Evolutionary conservation across 1,140 invertebrate genomes (phyloP).

Genomic region (Rhopalosiphum maidis): DNA sequence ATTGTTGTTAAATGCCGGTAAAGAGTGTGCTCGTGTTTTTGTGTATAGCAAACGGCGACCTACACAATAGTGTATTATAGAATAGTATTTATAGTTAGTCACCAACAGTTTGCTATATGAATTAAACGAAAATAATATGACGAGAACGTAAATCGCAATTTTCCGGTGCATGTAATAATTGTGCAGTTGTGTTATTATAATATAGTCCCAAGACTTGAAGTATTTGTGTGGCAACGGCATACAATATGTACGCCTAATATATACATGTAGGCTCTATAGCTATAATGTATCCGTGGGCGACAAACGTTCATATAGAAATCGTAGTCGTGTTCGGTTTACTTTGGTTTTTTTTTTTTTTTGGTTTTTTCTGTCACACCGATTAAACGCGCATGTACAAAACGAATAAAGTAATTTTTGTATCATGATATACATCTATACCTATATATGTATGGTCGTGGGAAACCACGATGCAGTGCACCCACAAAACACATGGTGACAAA

Average conservation of each 20-base stretch:
- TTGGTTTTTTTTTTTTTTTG: neutral
- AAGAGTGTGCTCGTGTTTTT: neutral
- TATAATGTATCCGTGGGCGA: neutral
- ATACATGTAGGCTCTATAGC: too few relatives aligned
- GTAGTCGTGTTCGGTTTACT: neutral
- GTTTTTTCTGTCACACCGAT: neutral
- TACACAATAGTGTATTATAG: neutral
- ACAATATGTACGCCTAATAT: neutral
- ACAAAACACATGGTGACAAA: neutral
- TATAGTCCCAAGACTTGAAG: neutral
- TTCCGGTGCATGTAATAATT: constrained; percentile 8
- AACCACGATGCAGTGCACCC: neutral
- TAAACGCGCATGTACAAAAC: neutral
- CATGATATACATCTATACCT: neutral
- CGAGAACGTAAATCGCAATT: constrained; percentile 15
- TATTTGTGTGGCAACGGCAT: neutral
- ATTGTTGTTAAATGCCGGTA: neutral
- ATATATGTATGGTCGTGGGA: neutral
- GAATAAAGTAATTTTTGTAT: neutral
- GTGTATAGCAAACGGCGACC: neutral
- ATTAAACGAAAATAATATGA: neutral
- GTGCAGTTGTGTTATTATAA: neutral
- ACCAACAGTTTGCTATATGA: neutral
- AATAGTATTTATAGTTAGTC: neutral
- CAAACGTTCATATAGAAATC: neutral